Base-by-base conservation (phyloP, 2,797 vertebrate species). In the Ambastaia sidthimunki region DNA sequence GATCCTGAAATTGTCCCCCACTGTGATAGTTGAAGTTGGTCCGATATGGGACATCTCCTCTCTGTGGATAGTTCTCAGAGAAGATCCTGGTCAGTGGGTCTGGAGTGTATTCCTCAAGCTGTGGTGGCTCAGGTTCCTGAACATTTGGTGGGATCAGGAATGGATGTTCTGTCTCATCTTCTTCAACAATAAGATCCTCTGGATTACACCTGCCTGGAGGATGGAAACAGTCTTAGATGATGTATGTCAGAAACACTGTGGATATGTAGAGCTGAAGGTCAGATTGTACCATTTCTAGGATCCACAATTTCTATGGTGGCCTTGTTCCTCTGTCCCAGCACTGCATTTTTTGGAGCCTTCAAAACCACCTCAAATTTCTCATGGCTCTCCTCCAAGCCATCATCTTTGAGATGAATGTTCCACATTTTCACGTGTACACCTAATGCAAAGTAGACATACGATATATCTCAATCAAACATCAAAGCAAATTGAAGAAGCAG, bases 351-450 rank as follows among this genome's bases (percentile, higher is more conserved):
- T 0, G 94, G 90, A 1, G 76, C 85, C 18, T 86, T 92, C 57
- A 87, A 88, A 60, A 74, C 48, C 72, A 95, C 87, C 1, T 86
- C 88, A 82, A 96, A 90, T 25, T 87, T 86, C 89, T 94, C 92
- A 23, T 89, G 80, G 78, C 93, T 95, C 83, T 95, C 93, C 88
- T 96, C 94, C 79, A 93, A 89, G 16, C 92, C 89, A 7, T 95
- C 93, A 1, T 93, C 88, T 3, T 89, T 88, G 78, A 91, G 78
- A 80, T 92, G 90, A 70, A 95, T 86, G 84, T 89, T 93, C 93
- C 83, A 88, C 44, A 88, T 87, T 85, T 96, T 96, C 79, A 91
- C 52, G n/a, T 84, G 90, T 81, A 95, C 94, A 71, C 94, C 95
- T 96, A 73, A 48, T 78, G 10, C 59, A 62, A 60, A 47, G 44